A percentile compares a stretch with the other conserved stretches of the same genome.
phyloP scores from a whole-genome alignment of 2,797 vertebrate genomes.

The Gymnothorax javanicus region DNA sequence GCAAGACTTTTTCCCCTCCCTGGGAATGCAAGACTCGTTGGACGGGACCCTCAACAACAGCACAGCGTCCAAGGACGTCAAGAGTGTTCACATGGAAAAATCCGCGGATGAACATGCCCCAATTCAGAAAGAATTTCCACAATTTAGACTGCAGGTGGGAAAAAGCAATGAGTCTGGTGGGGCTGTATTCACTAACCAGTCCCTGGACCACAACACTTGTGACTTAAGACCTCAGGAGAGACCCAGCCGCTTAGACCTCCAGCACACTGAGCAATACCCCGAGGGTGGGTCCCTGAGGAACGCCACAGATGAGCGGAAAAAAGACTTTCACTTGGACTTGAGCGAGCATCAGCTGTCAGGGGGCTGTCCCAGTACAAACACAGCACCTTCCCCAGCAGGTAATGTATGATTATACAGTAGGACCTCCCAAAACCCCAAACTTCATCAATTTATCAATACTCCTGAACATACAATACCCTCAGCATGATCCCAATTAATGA shows the following conservation, averaged over 20 bases:
- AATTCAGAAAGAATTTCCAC: conserved; percentile 60
- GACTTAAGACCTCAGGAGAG: conserved; percentile 87
- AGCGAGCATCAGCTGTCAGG: conserved; percentile 83
- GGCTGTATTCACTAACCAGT: conserved; percentile 27
- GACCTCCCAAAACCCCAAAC: conserved; percentile 43
- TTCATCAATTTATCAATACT: conserved; percentile 18
- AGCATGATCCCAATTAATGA: conserved; percentile 49
- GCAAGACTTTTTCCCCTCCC: conserved; percentile 54
- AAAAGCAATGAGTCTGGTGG: conserved; percentile 35
- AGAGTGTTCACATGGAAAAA: conserved; percentile 20
- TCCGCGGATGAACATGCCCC: conserved; percentile 36
- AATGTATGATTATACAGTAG: conserved; percentile 84
- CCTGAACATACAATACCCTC: conserved; percentile 27
- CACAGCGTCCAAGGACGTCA: conserved; percentile 37
- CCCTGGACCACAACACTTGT: conserved; percentile 48
- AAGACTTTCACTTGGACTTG: conserved; percentile 79
- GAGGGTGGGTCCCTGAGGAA: conserved; percentile 73
- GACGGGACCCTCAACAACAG: conserved; percentile 28
- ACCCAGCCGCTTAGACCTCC: conserved; percentile 89
- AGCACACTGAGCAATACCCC: conserved; percentile 77
- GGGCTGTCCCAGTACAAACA: conserved; percentile 78
- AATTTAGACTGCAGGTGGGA: conserved; percentile 35
- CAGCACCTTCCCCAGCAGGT: conserved; percentile 93
- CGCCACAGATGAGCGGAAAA: conserved; percentile 76
- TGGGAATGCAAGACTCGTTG: conserved; percentile 55